Percentiles rank a stretch among this genome's conserved stretches.
Conservation (phyloP, 2,797 vertebrate genomes). For the Coilia nasus region DNA sequence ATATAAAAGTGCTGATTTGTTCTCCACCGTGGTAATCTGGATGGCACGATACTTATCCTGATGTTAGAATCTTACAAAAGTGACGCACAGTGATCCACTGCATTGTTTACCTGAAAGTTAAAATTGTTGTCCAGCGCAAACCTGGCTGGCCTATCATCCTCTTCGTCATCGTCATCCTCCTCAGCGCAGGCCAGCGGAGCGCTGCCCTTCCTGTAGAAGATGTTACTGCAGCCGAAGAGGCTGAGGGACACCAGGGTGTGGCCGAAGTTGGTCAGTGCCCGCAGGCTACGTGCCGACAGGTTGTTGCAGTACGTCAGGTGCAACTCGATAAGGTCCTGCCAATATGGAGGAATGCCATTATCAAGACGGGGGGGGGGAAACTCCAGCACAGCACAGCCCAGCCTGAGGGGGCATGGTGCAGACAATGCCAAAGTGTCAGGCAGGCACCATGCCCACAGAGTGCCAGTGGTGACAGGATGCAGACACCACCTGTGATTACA, state of each 20-base stretch:
- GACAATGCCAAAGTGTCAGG: background rate
- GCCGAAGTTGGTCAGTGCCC: conserved; percentile 86
- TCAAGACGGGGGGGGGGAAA: background rate
- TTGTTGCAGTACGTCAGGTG: conserved; percentile 93
- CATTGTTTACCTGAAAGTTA: conserved; percentile 70
- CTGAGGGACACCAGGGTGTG: conserved; percentile 91
- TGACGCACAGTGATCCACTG: background rate
- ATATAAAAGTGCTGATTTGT: too few species aligned
- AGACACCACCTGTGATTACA: background rate
- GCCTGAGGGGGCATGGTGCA: background rate
- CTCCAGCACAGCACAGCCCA: background rate
- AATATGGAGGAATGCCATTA: conserved; percentile 1
- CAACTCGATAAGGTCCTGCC: conserved; percentile 93
- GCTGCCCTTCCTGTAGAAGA: conserved; percentile 82
- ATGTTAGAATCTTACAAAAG: too few species aligned
- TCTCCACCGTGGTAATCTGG: too few species aligned
- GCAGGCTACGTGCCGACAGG: conserved; percentile 89
- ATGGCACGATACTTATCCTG: too few species aligned
- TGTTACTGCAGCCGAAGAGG: conserved; percentile 90
- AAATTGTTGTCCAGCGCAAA: conserved; percentile 89
- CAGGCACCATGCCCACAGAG: background rate
- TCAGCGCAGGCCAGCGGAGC: conserved; percentile 71
- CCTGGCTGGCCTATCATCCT: conserved; percentile 82
- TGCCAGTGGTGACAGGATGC: conserved; percentile 5
- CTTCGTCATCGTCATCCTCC: conserved; percentile 84